A percentile compares a stretch with the other conserved stretches of the same genome.
Conservation (phyloP, 2,888 invertebrate species). For the Liopterus haemorrhoidalis region DNA sequence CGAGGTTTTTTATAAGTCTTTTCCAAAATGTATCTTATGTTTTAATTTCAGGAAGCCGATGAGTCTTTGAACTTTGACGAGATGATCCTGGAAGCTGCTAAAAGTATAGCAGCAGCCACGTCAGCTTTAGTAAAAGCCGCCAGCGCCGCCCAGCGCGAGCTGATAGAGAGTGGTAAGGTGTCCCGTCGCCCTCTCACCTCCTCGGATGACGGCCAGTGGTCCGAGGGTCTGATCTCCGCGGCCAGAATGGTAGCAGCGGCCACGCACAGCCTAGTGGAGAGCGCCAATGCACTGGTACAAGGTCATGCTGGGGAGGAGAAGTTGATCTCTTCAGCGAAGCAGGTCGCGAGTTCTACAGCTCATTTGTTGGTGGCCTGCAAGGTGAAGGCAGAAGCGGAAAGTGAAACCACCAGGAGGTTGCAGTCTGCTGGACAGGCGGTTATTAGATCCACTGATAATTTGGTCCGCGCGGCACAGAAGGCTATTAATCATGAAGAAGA, state of each 20-base stretch:
- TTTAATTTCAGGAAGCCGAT: conserved; percentile 65
- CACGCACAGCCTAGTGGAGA: conserved; percentile 94
- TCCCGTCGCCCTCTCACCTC: conserved; percentile 74
- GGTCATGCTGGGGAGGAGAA: conserved; percentile 91
- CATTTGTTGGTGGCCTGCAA: conserved; percentile 97
- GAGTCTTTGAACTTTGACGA: conserved; percentile 97
- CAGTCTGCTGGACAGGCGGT: conserved; percentile 94
- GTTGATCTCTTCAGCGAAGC: conserved; percentile 91
- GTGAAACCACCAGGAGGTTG: conserved; percentile 85
- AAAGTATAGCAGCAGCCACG: conserved; percentile 94
- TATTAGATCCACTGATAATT: conserved; percentile 93
- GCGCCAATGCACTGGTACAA: conserved; percentile 93
- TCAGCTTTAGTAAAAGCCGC: conserved; percentile 95
- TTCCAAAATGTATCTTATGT: too few species aligned
- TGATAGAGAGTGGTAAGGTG: conserved; percentile 87
- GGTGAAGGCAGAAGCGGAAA: conserved; percentile 95
- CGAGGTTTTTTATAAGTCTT: too few species aligned
- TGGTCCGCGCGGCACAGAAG: conserved; percentile 90
- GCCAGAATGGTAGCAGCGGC: conserved; percentile 95
- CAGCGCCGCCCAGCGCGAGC: conserved; percentile 91
- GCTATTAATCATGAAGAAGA: conserved; percentile 90
- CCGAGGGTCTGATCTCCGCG: conserved; percentile 92
- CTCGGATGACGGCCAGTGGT: conserved; percentile 97
- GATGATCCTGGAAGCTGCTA: conserved; percentile 97
- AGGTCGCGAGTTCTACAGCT: conserved; percentile 95